phyloP scores from a whole-genome alignment of 2,113 vertebrate genomes.

The Leucopternis melanops region DNA sequence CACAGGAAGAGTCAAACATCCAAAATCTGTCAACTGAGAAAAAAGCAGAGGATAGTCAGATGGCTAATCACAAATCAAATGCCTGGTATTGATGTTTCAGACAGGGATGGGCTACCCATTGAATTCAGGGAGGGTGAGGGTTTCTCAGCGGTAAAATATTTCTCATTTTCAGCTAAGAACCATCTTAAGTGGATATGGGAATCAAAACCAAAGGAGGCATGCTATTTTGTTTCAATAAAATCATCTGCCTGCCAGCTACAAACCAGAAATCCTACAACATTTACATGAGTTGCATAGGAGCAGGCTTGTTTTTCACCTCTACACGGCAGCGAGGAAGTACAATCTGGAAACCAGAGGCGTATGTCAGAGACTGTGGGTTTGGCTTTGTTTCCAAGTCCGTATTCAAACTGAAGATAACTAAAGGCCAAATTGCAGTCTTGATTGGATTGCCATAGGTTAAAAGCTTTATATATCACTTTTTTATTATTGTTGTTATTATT shows the following conservation, averaged over 20 bases:
- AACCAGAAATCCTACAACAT: background rate
- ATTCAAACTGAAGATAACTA: background rate
- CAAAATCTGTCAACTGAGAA: background rate
- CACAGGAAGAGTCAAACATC: background rate
- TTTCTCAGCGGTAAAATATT: background rate
- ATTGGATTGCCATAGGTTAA: background rate
- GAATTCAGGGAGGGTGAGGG: background rate
- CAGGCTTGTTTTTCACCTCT: background rate
- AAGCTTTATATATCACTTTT: background rate
- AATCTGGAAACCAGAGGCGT: background rate
- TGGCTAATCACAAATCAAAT: background rate
- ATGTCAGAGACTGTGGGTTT: background rate
- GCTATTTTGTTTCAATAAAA: background rate
- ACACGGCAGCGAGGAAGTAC: background rate
- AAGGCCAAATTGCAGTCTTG: background rate
- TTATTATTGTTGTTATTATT: background rate
- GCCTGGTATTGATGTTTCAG: background rate
- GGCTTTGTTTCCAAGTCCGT: background rate
- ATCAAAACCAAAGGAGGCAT: background rate
- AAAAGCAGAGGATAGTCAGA: background rate
- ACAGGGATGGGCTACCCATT: background rate
- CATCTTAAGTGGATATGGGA: background rate
- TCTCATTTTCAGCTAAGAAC: background rate
- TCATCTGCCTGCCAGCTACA: background rate
- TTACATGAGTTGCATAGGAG: background rate